These are phyloP conservation scores for Thelaira solivaga DNA, from an alignment of 2,888 invertebrate genomes.

Conservation along the genomic window DNA sequence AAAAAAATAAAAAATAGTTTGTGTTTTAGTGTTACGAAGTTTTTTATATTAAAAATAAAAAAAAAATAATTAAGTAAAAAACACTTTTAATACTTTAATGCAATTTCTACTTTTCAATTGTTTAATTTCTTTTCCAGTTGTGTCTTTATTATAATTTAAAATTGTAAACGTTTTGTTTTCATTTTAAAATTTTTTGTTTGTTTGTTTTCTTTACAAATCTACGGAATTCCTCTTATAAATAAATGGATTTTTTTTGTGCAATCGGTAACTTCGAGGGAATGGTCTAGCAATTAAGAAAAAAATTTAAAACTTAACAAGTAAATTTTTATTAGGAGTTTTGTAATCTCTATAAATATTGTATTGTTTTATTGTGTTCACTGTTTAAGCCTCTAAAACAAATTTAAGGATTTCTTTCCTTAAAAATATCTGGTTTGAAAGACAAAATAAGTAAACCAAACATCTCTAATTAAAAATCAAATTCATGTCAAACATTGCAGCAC, in stretches of 20 bases:
- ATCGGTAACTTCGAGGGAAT: conserved; percentile 3
- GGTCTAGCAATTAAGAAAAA: background rate
- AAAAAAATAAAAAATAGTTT: conserved; percentile 57
- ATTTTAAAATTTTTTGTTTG: conserved; percentile 13
- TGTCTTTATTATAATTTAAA: conserved; percentile 22
- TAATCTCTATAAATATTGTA: no score
- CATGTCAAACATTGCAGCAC: conserved; percentile 48
- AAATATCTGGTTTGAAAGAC: background rate
- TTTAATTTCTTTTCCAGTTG: conserved; percentile 24
- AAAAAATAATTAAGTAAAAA: conserved; percentile 16
- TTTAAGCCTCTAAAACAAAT: background rate
- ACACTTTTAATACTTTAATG: conserved; percentile 39
- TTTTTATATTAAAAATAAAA: conserved; percentile 28
- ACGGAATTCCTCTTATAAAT: conserved; percentile 65
- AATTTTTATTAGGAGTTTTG: background rate
- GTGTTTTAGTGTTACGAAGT: conserved; percentile 54
- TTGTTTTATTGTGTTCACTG: no score
- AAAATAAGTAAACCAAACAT: background rate
- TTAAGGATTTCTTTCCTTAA: background rate
- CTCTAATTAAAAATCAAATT: conserved; percentile 8
- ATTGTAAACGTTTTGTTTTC: conserved; percentile 35
- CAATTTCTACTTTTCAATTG: conserved; percentile 37
- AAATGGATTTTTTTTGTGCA: conserved; percentile 58
- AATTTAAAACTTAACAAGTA: background rate
- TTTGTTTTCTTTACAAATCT: conserved; percentile 33